Percentiles rank a stretch among this genome's conserved stretches.
These are phyloP conservation scores for Boulengeromyrus knoepffleri DNA, from an alignment of 2,113 vertebrate genomes.

Conservation along the genomic window DNA sequence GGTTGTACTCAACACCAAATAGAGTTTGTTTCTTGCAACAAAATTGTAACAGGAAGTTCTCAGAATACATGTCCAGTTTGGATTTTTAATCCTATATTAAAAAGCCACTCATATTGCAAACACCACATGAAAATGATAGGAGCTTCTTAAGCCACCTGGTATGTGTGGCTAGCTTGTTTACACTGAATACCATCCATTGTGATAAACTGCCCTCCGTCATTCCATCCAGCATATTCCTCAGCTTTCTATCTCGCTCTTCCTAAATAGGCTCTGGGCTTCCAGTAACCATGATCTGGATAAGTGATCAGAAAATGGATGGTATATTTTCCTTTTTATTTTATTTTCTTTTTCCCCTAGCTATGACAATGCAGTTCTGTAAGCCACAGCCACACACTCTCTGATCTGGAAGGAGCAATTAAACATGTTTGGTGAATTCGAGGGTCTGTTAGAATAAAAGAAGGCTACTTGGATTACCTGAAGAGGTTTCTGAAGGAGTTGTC, in stretches of 20 bases:
- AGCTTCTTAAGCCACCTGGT: no score
- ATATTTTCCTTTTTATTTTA: background rate
- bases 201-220: background rate
- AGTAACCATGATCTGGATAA: background rate
- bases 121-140: background rate
- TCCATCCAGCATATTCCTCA: background rate
- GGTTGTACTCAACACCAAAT: background rate
- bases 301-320: background rate
- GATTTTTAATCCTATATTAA: background rate
- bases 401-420: background rate
- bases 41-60: background rate
- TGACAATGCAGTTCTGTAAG: background rate
- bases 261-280: background rate
- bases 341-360: background rate
- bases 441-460: background rate
- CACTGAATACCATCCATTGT: background rate
- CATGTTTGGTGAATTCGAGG: background rate
- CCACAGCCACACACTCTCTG: background rate
- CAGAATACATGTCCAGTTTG: background rate
- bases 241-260: background rate
- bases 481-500: background rate
- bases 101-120: background rate
- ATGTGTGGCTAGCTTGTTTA: background rate
- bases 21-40: background rate
- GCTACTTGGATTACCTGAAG: background rate